Evolutionary conservation across 2,888 invertebrate genomes (phyloP), one percentile per base, ranked within the genome.

Genomic region (Anticlea derivata): DNA sequence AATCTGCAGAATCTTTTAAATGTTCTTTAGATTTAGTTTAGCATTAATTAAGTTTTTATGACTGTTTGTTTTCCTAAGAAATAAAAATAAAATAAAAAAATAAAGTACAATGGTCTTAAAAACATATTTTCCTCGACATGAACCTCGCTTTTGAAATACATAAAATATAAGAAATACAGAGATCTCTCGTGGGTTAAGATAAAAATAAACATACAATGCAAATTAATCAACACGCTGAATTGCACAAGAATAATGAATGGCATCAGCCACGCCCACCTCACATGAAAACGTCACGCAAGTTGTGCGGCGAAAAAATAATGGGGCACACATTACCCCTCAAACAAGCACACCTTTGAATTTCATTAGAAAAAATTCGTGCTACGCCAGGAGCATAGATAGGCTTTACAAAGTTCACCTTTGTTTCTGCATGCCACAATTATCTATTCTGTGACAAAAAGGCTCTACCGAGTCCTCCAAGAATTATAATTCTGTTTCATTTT

Each of bases 401-500:
- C n/a, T n/a, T 4, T 13, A 37, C 6, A 26, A 33, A 33, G 26
- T 38, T 38, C 38, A 38, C 26, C 7, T 38, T 38, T 38, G 20
- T 29, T 40, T 29, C 20, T 29, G 1, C 10, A 20, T 26, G 8
- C 5, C 23, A 40, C 22, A 29, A 11, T 7, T 40, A 11, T 5
- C 30, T 41, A 31, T 41, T 31, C 31, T 24, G 31, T 29, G 38
- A 27, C 10, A 17, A 34, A n/a, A 39, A 50, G 29, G 34, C 29
- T 30, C 17, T 38, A 33, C 33, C 12, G 12, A 30, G 30, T 23
- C 40, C 23, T 11, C 30, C 27, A 13, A 20, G 39, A 30, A 37
- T 44, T 31, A 34, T 39, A 44, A 39, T 45, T 30, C 34, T 24
- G 23, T 50, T 50, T 23, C 12, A 40, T 40, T 45, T 39, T 40